These are phyloP conservation scores for Sebastes melanostomus DNA, from an alignment of 2,797 vertebrate species.

Conservation along the genomic window DNA sequence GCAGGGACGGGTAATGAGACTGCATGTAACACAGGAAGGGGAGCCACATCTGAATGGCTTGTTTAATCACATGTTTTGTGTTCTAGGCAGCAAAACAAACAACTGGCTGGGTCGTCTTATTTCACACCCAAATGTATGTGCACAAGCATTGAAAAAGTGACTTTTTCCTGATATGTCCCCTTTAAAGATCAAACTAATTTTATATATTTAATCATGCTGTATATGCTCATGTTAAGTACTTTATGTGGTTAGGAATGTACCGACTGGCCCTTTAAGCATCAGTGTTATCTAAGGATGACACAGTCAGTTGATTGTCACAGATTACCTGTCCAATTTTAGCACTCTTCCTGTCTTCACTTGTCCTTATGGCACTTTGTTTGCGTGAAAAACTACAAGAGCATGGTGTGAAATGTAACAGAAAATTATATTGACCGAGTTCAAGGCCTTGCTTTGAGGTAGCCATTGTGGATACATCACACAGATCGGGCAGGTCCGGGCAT, in stretches of 20 bases:
- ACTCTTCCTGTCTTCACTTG: slow-evolving; percentile 9
- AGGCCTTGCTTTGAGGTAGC: slow-evolving; percentile 22
- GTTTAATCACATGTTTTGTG: background rate
- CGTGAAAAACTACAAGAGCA: slow-evolving; percentile 11
- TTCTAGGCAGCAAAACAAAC: background rate
- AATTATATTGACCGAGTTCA: slow-evolving; percentile 33
- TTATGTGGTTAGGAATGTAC: background rate
- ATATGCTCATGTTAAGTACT: background rate
- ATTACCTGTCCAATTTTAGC: background rate
- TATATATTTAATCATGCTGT: background rate
- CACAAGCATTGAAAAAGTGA: background rate
- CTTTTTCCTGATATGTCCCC: background rate
- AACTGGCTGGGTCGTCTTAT: background rate
- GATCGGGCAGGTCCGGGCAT: slow-evolving; percentile 25
- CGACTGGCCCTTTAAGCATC: background rate
- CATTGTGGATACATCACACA: background rate
- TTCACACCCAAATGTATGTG: background rate
- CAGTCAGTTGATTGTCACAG: background rate
- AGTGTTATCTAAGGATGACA: background rate
- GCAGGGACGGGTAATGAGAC: too few relatives aligned
- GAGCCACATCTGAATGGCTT: too few relatives aligned
- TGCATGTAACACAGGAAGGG: too few relatives aligned
- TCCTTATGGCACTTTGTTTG: slow-evolving; percentile 2
- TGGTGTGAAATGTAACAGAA: slow-evolving; percentile 30
- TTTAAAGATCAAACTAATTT: background rate